These are phyloP conservation scores for Aphelenchoides fujianensis DNA, from an alignment of 1,140 invertebrate species.

Conservation along the genomic window DNA sequence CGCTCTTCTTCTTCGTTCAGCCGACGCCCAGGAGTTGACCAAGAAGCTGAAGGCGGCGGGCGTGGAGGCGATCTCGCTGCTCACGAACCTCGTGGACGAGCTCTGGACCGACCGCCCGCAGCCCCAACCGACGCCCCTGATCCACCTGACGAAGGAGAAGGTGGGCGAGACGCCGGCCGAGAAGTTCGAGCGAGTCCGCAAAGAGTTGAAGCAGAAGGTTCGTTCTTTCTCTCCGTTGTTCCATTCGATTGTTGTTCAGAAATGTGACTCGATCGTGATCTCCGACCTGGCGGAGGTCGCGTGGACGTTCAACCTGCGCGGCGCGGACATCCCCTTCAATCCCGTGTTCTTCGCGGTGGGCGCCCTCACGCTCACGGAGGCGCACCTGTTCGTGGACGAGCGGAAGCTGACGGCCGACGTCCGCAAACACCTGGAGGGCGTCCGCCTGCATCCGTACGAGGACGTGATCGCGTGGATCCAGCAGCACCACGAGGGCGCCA, in stretches of 20 bases:
- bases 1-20: constrained; percentile 32
- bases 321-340: constrained; percentile 89
- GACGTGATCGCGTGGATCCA: constrained; percentile 68
- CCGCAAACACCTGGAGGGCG: constrained; percentile 67
- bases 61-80: constrained; percentile 30
- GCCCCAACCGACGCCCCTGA: constrained; percentile 31
- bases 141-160: constrained; percentile 33
- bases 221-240: too few species aligned
- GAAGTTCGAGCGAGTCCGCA: constrained; percentile 46
- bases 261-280: constrained; percentile 47
- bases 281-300: constrained; percentile 48
- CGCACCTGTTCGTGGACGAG: constrained; percentile 74
- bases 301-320: constrained; percentile 84
- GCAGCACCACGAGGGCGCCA: constrained; percentile 65
- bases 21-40: constrained; percentile 24
- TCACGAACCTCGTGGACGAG: constrained; percentile 53
- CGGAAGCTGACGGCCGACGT: constrained; percentile 68
- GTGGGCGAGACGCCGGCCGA: constrained; percentile 31
- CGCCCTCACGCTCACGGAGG: constrained; percentile 70
- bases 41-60: constrained; percentile 38
- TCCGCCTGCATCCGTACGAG: constrained; percentile 51
- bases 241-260: constrained; percentile 4
- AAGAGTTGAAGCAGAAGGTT: constrained; percentile 35
- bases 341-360: constrained; percentile 92
- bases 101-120: constrained; percentile 52